Conservation (phyloP, 2,797 vertebrate genomes). For the Lemur catta region DNA sequence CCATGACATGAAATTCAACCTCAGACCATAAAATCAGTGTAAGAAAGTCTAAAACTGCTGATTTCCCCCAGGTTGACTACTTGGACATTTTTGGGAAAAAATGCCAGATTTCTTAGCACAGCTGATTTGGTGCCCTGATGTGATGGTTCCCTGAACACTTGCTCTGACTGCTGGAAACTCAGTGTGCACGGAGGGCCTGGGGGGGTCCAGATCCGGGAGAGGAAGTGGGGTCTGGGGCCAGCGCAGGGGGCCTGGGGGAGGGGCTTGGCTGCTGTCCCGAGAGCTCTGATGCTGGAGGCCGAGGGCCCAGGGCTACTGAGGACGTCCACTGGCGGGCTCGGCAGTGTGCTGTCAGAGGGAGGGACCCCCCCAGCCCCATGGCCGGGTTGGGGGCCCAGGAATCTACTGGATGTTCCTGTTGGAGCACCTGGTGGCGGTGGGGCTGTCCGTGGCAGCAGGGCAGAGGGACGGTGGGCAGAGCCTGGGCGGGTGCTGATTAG, state of each 20-base stretch:
- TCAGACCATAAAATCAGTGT: background rate
- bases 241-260: accelerated
- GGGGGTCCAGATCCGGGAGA: background rate
- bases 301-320: background rate
- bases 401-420: background rate
- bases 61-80: background rate
- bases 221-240: background rate
- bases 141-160: background rate
- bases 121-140: background rate
- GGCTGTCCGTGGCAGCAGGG: background rate
- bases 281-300: background rate
- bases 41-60: background rate
- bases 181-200: background rate
- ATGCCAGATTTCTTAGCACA: background rate
- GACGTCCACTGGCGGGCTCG: background rate
- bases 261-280: background rate
- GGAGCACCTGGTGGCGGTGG: too few relatives aligned
- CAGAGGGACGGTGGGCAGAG: background rate
- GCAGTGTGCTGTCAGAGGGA: background rate
- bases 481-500: too few relatives aligned
- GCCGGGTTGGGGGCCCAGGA: background rate
- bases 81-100: background rate
- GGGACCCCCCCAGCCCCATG: background rate
- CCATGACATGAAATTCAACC: background rate
- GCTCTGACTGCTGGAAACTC: background rate